Evolutionary conservation across 2,113 vertebrate species (phyloP).

Genomic region (Tenrec ecaudatus): DNA sequence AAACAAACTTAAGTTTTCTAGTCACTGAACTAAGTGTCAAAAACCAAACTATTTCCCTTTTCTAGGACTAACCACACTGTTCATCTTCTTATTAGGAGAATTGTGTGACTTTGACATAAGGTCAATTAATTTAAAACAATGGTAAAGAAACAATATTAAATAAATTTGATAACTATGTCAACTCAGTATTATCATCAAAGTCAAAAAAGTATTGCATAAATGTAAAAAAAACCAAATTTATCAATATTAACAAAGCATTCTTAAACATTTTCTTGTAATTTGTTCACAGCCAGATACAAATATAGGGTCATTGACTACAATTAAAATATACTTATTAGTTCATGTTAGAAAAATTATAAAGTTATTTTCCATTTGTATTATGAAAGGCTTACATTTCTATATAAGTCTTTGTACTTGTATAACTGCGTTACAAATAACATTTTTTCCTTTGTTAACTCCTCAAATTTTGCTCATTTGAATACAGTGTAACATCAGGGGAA

Average conservation of each 20-base stretch:
- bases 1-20: not conserved
- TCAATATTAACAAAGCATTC: not conserved
- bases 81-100: conserved; percentile 29
- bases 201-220: not conserved
- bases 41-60: not conserved
- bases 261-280: not conserved
- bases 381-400: not conserved
- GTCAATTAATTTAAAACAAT: not conserved
- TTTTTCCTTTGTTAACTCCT: not conserved
- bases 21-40: not conserved
- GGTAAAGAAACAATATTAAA: not conserved
- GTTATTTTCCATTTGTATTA: not conserved
- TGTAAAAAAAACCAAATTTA: conserved; percentile 28
- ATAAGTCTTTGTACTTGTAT: not conserved
- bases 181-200: not conserved
- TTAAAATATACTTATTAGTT: conserved; percentile 18
- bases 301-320: not conserved
- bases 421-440: not conserved
- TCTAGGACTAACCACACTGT: not conserved
- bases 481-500: not conserved
- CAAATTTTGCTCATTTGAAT: not conserved
- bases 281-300: not conserved
- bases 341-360: not conserved
- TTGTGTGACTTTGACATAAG: not conserved
- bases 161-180: not conserved